Evolutionary conservation across 2,888 invertebrate genomes (phyloP).

Genomic region (Lamellibrachia columna): DNA sequence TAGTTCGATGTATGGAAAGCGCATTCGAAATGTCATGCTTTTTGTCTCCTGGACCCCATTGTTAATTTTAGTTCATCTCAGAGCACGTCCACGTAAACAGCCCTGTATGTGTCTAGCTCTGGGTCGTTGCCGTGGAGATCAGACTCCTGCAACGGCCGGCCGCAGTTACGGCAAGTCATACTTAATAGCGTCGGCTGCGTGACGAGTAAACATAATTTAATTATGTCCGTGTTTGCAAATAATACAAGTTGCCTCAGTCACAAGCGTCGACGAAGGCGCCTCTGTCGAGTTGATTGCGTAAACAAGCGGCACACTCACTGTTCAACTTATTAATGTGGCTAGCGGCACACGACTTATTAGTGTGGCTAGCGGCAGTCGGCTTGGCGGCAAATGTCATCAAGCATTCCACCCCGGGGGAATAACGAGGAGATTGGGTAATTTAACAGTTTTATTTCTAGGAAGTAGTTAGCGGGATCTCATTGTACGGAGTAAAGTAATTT

Average conservation of each 20-base stretch:
- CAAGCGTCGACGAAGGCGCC: not conserved
- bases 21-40: not conserved
- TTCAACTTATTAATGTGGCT: not conserved
- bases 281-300: not conserved
- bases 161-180: not conserved
- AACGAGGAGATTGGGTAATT: not conserved
- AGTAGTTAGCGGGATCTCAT: not conserved
- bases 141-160: not conserved
- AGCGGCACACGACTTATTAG: not conserved
- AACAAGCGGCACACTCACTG: not conserved
- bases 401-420: not conserved
- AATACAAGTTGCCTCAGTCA: not conserved
- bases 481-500: not conserved
- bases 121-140: not conserved
- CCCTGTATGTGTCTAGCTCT: not conserved
- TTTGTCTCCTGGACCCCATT: not conserved
- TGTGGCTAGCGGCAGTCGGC: not conserved
- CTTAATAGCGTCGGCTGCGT: not conserved
- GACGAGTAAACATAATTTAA: not conserved
- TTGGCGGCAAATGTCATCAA: constrained; percentile 4
- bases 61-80: not conserved
- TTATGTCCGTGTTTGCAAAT: constrained; percentile 12
- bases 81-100: not conserved
- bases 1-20: not conserved
- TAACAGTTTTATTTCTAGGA: not conserved